Base-by-base conservation (phyloP, 1,140 invertebrate genomes). In the Metaphire vulgaris region DNA sequence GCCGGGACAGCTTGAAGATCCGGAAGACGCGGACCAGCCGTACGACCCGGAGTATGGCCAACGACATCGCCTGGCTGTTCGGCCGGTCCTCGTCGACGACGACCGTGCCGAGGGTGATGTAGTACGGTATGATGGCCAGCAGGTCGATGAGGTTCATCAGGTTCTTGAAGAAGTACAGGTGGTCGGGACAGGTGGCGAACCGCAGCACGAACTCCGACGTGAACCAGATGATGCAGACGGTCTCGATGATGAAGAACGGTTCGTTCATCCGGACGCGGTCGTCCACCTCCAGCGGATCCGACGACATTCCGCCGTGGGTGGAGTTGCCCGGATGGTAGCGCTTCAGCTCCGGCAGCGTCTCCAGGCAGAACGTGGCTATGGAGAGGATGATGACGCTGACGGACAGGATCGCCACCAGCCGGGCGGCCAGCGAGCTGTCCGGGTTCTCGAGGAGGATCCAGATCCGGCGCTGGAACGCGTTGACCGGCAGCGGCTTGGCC, bases 101-200 rank as follows among this genome's bases (percentile, higher is more conserved):
- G 77, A 98, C 96, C 79, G 96, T 99, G 85, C 95, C 96, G 83
- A 99, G 89, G 81, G 97, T 99, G 87, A 99, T 95, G 90, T 99
- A 99, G 88, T 99, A 99, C 80, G 98, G 98, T 89, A 98, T 96
- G 90, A 99, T 99, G 85, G 98, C 95, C 88, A 86, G 74, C 88
- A 99, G 93, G 88, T 99, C 98, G 88, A 99, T 98, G 88, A 97
- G 94, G 90, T 99, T 99, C 93, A 99, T 97, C 86, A 99, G 93
- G 90, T 97, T 80, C 69, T 86, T 87, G n/a, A 84, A 67, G 77
- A 88, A 88, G 14, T 69, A 64, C n/a, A 82, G 65, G 78, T 88
- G 88, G 33, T 83, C 82, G 26, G 88, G 88, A 76, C 80, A 82
- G 31, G 80, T 79, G 30, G 78, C 31, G 69, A 86, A 83, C 26